Base-by-base conservation (phyloP, 2,797 vertebrate genomes). In the Siniperca undulata region DNA sequence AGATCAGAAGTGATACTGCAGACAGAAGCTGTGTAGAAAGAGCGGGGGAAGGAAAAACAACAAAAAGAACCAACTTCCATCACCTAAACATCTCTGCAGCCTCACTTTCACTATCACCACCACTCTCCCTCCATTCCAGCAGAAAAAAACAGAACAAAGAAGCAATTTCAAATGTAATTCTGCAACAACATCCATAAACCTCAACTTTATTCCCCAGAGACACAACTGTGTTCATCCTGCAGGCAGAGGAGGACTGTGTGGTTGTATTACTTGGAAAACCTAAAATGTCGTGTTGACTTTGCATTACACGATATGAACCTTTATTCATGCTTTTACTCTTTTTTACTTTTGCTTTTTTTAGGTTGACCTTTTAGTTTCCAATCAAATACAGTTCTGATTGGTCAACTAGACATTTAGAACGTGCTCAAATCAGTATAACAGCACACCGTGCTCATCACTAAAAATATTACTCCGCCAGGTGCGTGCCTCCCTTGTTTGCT, bases 121-220 rank as follows among this genome's bases (percentile, higher is more conserved):
- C 68, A 2, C 36, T 16, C 24, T 14, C 0, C 19, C 53, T 48
- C 61, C 19, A 65, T 34, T 48, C 46, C 55, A 64, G 46, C 24
- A 72, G 0, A 61, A 34, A 44, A 40, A 42, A 65, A 71, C 70
- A 44, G 46, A 65, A 71, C 70, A 76, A 75, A 89, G 83, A 88
- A 82, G 76, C 78, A 80, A 86, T 93, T 91, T 84, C 79, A 90
- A 85, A 89, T 80, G 72, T 78, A 82, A 86, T 88, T 89, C 70
- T 76, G 53, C 83, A 86, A 76, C 82, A 89, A 62, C 87, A 86
- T 77, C 85, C 88, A 86, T 84, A 88, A 90, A 79, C 58, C 79
- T 77, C n/a, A 71, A 73, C 59, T 81, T 71, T 77, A 74, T 55
- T 80, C 74, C 42, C 68, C 17, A 0, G 27, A 80, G 82, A 88